phyloP scores from a whole-genome alignment of 2,113 vertebrate species.

The Colius striatus region DNA sequence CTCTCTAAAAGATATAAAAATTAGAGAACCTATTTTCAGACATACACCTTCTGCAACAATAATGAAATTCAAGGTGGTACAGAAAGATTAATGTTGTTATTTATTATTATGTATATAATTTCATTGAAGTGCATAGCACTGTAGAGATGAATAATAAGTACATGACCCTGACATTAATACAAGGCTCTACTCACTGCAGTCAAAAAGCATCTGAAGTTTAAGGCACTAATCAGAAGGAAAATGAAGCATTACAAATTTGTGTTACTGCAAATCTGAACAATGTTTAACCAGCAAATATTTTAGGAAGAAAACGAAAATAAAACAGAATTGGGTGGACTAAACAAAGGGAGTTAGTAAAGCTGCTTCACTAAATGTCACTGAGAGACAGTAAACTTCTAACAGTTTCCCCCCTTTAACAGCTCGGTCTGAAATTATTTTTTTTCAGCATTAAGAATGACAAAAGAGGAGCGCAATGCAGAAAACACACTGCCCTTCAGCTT shows the following conservation, averaged over 20 bases:
- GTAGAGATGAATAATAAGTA: conserved; percentile 56
- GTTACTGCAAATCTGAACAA: background rate
- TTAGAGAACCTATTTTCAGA: conserved; percentile 26
- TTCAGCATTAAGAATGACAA: background rate
- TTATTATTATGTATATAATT: conserved; percentile 63
- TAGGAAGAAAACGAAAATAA: conserved; percentile 9
- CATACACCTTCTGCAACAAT: background rate
- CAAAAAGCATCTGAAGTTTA: conserved; percentile 48
- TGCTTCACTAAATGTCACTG: background rate
- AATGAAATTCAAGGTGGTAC: conserved; percentile 59
- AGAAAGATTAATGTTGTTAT: conserved; percentile 57
- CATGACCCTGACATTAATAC: conserved; percentile 61
- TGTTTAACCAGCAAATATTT: conserved; percentile 1
- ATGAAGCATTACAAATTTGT: background rate
- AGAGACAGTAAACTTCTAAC: background rate
- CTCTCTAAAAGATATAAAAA: conserved; percentile 23
- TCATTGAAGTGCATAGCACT: conserved; percentile 35
- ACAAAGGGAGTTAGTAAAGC: background rate
- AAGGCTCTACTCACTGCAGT: conserved; percentile 3
- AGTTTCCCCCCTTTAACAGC: background rate
- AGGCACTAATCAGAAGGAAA: conserved; percentile 34
- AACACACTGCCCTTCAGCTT: background rate
- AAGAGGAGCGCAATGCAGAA: background rate
- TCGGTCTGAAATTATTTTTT: background rate
- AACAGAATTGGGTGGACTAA: background rate